Conservation (phyloP, 2,888 invertebrate species). For the Mimas tiliae region DNA sequence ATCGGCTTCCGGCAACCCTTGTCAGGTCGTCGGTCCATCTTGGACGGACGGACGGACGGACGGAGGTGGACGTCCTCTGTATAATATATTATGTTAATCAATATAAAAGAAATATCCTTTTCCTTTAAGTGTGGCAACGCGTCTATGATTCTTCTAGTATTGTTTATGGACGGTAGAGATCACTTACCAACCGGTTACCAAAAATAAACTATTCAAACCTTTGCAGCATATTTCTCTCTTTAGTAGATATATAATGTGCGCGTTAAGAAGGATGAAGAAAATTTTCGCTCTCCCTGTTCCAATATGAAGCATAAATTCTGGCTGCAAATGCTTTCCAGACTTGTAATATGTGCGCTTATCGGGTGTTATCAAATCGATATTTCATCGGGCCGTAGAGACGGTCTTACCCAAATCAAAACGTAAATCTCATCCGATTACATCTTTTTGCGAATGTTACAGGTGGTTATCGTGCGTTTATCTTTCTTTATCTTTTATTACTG, state of each 20-base stretch:
- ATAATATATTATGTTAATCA: no score
- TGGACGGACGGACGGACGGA: no score
- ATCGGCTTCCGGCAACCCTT: no score
- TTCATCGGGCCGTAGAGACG: constrained; percentile 21
- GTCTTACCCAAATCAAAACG: constrained; percentile 29
- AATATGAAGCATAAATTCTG: constrained; percentile 19
- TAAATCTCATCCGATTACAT: constrained; percentile 29
- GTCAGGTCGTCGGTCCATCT: no score
- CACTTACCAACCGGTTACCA: no score
- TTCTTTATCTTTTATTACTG: constrained; percentile 22
- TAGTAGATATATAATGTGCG: not conserved
- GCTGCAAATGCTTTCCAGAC: constrained; percentile 10
- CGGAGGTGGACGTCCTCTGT: no score
- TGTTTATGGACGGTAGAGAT: no score
- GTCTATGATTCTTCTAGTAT: no score
- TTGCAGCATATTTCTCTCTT: not conserved
- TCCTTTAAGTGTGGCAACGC: no score
- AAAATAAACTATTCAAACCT: no score
- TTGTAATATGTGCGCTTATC: constrained; percentile 24
- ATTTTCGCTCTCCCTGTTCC: constrained; percentile 2
- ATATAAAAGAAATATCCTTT: no score
- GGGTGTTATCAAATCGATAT: constrained; percentile 31
- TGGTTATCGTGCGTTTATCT: constrained; percentile 22
- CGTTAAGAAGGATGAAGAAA: not conserved
- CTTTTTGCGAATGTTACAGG: constrained; percentile 28